A percentile compares a stretch with the other conserved stretches of the same genome.
phyloP scores from a whole-genome alignment of 2,113 vertebrate genomes.

The Scytalopus superciliaris region DNA sequence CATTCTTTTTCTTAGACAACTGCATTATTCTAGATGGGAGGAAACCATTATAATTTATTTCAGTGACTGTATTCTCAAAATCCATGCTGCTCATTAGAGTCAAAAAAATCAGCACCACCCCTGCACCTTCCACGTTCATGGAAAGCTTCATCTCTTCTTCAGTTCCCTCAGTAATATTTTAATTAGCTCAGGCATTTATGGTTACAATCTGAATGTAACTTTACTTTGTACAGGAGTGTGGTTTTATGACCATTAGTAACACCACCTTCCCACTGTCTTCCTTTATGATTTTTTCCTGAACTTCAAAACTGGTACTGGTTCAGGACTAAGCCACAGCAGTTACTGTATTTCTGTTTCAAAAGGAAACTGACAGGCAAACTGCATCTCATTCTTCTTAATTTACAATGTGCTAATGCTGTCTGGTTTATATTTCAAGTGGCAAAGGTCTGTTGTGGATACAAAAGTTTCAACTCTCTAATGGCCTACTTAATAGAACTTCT shows the following conservation, averaged over 20 bases:
- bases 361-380: background rate
- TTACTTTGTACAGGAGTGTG: background rate
- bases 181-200: background rate
- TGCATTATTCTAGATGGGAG: background rate
- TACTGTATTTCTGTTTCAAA: background rate
- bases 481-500: background rate
- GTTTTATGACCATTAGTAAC: background rate
- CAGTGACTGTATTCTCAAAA: background rate
- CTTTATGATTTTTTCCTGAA: background rate
- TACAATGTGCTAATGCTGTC: background rate
- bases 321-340: background rate
- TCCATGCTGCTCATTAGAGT: background rate
- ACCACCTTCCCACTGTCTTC: background rate
- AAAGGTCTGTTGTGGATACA: background rate
- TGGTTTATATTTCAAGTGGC: background rate
- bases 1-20: background rate
- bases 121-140: fast-evolving
- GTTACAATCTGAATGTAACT: background rate
- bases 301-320: background rate
- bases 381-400: background rate
- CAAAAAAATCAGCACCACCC: background rate
- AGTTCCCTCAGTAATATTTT: background rate
- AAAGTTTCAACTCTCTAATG: background rate
- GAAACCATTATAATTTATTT: background rate
- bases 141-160: background rate